These are phyloP conservation scores for Papilio dardanus DNA, from an alignment of 1,140 invertebrate species.

Conservation along the genomic window DNA sequence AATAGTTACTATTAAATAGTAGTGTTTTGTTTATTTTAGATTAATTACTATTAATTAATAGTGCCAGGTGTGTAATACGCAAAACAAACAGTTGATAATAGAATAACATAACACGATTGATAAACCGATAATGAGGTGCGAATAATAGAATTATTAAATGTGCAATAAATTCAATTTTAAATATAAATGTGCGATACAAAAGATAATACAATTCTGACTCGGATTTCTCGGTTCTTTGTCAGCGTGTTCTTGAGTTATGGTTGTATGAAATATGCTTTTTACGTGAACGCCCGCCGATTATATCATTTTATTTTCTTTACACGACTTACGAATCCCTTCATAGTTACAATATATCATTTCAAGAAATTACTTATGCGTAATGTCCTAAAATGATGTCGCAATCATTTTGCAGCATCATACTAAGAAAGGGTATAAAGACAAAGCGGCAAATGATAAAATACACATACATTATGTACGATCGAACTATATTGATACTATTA, in stretches of 20 bases:
- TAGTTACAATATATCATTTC: no score
- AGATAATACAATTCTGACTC: not conserved
- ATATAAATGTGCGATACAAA: not conserved
- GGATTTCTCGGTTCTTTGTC: not conserved
- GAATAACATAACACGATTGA: not conserved
- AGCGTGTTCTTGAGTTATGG: not conserved
- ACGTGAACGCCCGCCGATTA: no score
- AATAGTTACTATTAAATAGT: not conserved
- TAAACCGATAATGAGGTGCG: slow-evolving; percentile 5
- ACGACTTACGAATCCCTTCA: not conserved
- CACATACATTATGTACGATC: not conserved
- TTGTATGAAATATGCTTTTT: not conserved
- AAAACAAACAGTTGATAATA: not conserved
- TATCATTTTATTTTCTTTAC: no score
- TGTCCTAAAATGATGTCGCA: not conserved
- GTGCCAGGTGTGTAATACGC: not conserved
- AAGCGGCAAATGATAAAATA: no score
- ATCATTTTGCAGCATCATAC: not conserved
- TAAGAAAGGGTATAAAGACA: not conserved
- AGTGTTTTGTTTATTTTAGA: not conserved
- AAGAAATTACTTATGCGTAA: no score
- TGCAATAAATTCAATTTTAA: not conserved
- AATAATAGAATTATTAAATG: not conserved
- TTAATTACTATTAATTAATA: not conserved
- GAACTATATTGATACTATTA: no score